A percentile compares a stretch with the other conserved stretches of the same genome.
Evolutionary conservation across 2,888 invertebrate species (phyloP).

Genomic region (Eupithecia subfuscata): DNA sequence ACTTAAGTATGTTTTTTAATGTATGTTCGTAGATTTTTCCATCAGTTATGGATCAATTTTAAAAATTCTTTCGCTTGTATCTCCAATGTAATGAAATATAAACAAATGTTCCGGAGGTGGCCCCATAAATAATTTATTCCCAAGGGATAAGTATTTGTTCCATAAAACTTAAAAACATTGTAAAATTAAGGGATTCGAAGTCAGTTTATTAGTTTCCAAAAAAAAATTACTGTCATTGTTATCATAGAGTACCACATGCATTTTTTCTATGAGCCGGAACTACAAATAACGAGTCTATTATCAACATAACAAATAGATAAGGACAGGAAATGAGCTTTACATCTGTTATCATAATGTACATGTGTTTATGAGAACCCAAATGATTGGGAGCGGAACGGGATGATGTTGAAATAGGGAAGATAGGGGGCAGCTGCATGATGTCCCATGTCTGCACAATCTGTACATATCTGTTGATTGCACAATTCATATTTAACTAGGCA

Average conservation of each 20-base stretch:
- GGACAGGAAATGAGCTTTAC: constrained; percentile 58
- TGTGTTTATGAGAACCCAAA: constrained; percentile 36
- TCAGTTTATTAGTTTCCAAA: too few relatives aligned
- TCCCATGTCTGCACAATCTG: background rate
- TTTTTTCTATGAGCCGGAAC: constrained; percentile 18
- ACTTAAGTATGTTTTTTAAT: too few relatives aligned
- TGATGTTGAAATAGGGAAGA: constrained; percentile 48
- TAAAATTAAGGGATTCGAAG: too few relatives aligned
- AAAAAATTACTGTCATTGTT: background rate
- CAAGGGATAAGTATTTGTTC: too few relatives aligned
- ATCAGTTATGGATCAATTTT: too few relatives aligned
- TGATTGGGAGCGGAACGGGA: constrained; percentile 50
- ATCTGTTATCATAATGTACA: constrained; percentile 52
- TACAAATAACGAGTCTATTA: constrained; percentile 19
- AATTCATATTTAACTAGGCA: background rate
- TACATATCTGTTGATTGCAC: background rate
- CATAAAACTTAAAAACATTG: too few relatives aligned
- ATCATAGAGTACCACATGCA: background rate
- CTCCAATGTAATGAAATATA: too few relatives aligned
- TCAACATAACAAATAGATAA: constrained; percentile 44
- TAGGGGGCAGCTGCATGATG: background rate
- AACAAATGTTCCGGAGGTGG: too few relatives aligned
- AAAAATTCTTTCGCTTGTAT: too few relatives aligned
- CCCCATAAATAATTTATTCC: too few relatives aligned
- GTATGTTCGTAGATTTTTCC: too few relatives aligned